Evolutionary conservation across 2,888 invertebrate species (phyloP), one percentile per base, ranked within the genome.

Genomic region (Drosophila sordidapex): DNA sequence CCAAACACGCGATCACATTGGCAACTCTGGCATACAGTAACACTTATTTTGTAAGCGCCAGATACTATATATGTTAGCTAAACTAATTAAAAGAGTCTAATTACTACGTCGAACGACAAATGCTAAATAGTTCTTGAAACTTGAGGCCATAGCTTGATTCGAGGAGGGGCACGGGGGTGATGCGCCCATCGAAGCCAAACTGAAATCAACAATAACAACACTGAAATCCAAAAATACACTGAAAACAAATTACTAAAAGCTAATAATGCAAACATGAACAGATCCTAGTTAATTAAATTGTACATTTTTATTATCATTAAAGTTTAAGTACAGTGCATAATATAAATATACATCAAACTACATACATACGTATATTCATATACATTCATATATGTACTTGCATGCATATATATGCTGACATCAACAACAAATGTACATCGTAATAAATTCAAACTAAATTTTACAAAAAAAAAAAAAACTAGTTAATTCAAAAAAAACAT

Each of bases 231-330:
- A 64, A 73, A 48, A 36, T 31, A 15, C 54, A 54, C 18, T 36
- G 25, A 18, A 54, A 59, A 58, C 56, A 58, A 38, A 67, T 35
- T 46, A 60, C 63, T 57, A 53, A 70, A 73, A 69, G 73, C 74
- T 66, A 69, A 54, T 49, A 59, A 58, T 46, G 60, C 65, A 49
- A 80, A 67, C 76, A 81, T 67, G 72, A 72, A 76, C 76, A 88
- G 81, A 83, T 84, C 87, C 87, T 89, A 88, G 87, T 83, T 88
- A 87, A 87, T 87, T 80, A 87, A 86, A 90, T 84, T 88, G 89
- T 88, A 90, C 63, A 88, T 88, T 90, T 90, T 75, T 89, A 73
- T 84, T 85, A 89, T 87, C 88, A 87, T 78, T 85, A 78, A 89
- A 70, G 48, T 70, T 71, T 89, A 85, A 88, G 84, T 52, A 74